Base-by-base conservation (phyloP, 2,113 vertebrate genomes). In the Vireo altiloquus region DNA sequence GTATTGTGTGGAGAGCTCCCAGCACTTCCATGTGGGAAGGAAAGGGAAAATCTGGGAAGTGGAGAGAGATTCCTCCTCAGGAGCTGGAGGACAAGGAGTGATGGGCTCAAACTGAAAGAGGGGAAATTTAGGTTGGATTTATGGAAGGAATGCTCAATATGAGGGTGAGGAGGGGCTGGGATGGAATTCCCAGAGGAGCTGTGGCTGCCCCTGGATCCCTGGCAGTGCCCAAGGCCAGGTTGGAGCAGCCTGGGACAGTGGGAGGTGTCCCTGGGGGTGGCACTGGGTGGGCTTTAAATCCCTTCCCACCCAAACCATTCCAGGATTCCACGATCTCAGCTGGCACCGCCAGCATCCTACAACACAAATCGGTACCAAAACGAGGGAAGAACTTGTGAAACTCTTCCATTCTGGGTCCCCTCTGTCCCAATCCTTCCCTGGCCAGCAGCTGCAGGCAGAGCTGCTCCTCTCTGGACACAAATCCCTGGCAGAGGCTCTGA, bases 341-440 rank as follows among this genome's bases (percentile, higher is more conserved):
- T 19, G 63, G 17, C 20, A 10, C 12, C 20, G 37, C 54, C 72
- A 69, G 16, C 33, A 7, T 2, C 17, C 54, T 4, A 16, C 31
- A 24, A 14, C 11, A n/a, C 14, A 47, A 54, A 78, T 14, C 0
- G 20, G 18, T 1, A 2, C 7, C 15, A 49, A 61, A 87, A 44
- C 0, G 3, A 6, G 4, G 23, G 0, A 0, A 10, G 11, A 35
- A 12, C 2, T 1, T 4, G 10, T 0, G 1, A 15, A 42, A 40
- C 35, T 50, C 4, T 17, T 35, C 49, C 31, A 4, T 6, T 3
- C 7, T 3, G 65, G 40, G 40, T 61, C 44, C 13, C 39, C 52
- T 76, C 53, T 10, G 0, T 5, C 44, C 79, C 3, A 0, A 11
- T 14, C 57, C 54, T 1, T 24, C 3, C 57, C 46, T 7, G 0